Percentiles rank a stretch among this genome's conserved stretches.
phyloP scores from a whole-genome alignment of 1,140 invertebrate species.

The Drosophila melanica region DNA sequence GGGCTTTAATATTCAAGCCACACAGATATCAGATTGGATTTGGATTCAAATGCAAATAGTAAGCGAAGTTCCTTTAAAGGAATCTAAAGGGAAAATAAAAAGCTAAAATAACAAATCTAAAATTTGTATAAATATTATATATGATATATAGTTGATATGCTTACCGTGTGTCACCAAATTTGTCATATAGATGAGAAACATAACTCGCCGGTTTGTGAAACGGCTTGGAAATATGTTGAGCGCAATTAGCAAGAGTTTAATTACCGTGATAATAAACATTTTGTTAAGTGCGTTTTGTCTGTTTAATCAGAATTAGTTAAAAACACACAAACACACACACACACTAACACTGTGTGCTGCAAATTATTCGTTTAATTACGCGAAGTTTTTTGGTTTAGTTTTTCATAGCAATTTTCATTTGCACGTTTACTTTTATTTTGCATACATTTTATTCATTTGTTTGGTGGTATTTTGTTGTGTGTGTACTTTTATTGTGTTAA shows the following conservation, averaged over 20 bases:
- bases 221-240: slow-evolving; percentile 83
- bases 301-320: slow-evolving; percentile 43
- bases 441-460: slow-evolving; percentile 25
- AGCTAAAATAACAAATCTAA: too few species aligned
- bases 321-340: slow-evolving; percentile 18
- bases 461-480: slow-evolving; percentile 28
- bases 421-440: slow-evolving; percentile 30
- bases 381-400: slow-evolving; percentile 22
- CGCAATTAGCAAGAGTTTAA: slow-evolving; percentile 83
- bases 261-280: slow-evolving; percentile 83
- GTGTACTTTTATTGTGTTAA: slow-evolving; percentile 22
- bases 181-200: slow-evolving; percentile 83
- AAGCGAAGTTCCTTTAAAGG: too few species aligned
- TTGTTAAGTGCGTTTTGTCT: slow-evolving; percentile 38
- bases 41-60: too few species aligned
- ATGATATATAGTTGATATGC: not conserved
- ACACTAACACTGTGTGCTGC: not conserved
- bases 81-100: too few species aligned
- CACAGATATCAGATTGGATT: not conserved
- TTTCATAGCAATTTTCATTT: slow-evolving; percentile 37
- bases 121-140: not conserved
- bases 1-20: slow-evolving; percentile 16
- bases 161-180: slow-evolving; percentile 82
- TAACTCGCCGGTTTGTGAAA: slow-evolving; percentile 81
- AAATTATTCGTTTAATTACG: slow-evolving; percentile 43